Conservation (phyloP, 1,140 invertebrate genomes). For the Agrypnia vestita region DNA sequence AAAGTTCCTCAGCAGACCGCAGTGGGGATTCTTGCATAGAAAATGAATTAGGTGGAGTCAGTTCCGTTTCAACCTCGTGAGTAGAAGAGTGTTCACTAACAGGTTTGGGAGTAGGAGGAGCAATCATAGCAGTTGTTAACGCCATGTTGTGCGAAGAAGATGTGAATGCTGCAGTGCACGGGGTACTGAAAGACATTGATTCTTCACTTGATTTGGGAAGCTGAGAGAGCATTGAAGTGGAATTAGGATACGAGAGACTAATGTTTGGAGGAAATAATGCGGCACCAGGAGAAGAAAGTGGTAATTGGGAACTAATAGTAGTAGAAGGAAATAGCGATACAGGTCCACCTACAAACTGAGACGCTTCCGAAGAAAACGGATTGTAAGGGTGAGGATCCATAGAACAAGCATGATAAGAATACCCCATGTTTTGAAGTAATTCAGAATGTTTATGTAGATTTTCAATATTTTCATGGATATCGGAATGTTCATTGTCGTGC, state of each 20-base stretch:
- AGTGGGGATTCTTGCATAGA: constrained; percentile 64
- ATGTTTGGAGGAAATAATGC: constrained; percentile 73
- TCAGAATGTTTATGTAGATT: constrained; percentile 64
- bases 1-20: constrained; percentile 52
- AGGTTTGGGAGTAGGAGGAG: constrained; percentile 69
- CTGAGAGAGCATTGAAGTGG: constrained; percentile 72
- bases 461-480: constrained; percentile 64
- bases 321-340: constrained; percentile 76
- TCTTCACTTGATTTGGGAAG: constrained; percentile 75
- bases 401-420: constrained; percentile 68
- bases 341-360: constrained; percentile 75
- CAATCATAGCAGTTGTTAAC: constrained; percentile 83
- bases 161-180: constrained; percentile 84
- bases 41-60: constrained; percentile 67
- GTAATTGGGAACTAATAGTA: constrained; percentile 66
- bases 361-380: constrained; percentile 71
- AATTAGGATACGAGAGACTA: constrained; percentile 72
- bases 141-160: constrained; percentile 85
- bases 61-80: constrained; percentile 65
- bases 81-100: constrained; percentile 66
- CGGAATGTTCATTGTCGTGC: constrained; percentile 65
- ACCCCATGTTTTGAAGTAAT: constrained; percentile 68
- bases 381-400: constrained; percentile 64
- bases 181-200: constrained; percentile 67
- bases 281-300: constrained; percentile 27